Percentiles rank a stretch among this genome's conserved stretches.
These are phyloP conservation scores for Asarcornis scutulata DNA, from an alignment of 2,113 vertebrate genomes.

Conservation along the genomic window DNA sequence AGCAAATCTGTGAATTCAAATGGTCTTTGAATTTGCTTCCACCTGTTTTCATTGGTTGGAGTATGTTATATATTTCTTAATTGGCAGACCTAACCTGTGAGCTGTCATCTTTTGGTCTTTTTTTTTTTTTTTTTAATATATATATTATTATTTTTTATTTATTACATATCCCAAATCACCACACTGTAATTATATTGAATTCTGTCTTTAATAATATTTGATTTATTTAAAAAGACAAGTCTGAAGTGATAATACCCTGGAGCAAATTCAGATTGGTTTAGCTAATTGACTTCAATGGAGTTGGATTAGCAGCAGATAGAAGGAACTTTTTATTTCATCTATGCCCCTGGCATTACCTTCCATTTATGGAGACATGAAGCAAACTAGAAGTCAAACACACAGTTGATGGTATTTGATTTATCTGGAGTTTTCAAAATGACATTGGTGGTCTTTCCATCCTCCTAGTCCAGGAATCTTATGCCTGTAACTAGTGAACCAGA, in stretches of 20 bases:
- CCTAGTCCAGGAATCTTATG: not conserved
- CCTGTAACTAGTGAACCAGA: not conserved
- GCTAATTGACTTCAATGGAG: not conserved
- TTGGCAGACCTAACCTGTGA: not conserved
- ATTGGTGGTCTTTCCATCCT: not conserved
- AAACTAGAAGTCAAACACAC: not conserved
- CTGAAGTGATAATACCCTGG: not conserved
- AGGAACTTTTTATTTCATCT: not conserved
- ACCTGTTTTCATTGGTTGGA: not conserved
- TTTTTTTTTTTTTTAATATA: too few species aligned
- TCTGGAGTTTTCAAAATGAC: not conserved
- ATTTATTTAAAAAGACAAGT: not conserved
- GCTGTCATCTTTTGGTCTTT: not conserved
- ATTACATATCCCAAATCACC: not conserved
- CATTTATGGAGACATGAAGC: not conserved
- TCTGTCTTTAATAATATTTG: not conserved
- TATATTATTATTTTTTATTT: not conserved
- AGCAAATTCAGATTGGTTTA: conserved; percentile 2
- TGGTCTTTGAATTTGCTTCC: not conserved
- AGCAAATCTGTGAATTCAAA: not conserved
- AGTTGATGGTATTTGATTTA: not conserved
- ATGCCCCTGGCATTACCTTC: not conserved
- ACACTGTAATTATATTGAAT: not conserved
- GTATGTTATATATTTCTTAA: not conserved
- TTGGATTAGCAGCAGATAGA: not conserved